Conservation (phyloP, 2,888 invertebrate genomes). For the Lydus trimaculatus region DNA sequence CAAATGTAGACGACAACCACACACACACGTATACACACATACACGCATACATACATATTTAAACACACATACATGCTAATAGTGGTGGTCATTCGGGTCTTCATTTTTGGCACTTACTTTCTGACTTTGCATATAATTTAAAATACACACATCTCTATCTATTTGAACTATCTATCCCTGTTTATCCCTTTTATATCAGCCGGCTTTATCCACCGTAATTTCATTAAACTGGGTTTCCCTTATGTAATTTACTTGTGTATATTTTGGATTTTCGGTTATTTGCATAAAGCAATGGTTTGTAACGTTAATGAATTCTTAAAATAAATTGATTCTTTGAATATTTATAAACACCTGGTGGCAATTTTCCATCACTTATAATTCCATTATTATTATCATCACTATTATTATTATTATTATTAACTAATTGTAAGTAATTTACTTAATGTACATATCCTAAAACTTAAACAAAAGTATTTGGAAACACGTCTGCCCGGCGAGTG, state of each 20-base stretch:
- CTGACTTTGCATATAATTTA: conserved; percentile 28
- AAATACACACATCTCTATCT: not conserved
- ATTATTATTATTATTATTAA: not conserved
- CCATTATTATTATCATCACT: not conserved
- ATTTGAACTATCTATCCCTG: not conserved
- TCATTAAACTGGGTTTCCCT: conserved; percentile 27
- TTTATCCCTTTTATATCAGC: not conserved
- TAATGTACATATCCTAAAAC: too few relatives aligned
- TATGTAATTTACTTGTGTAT: conserved; percentile 33
- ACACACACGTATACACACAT: conserved; percentile 11
- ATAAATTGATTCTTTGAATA: conserved; percentile 26
- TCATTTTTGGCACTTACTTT: conserved; percentile 32
- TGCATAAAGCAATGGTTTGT: conserved; percentile 31
- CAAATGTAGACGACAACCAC: conserved; percentile 32
- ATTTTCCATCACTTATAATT: not conserved
- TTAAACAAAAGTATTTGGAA: not conserved
- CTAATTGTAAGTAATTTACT: too few relatives aligned
- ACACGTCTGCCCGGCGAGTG: too few relatives aligned
- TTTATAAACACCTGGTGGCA: conserved; percentile 17
- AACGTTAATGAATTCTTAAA: conserved; percentile 29
- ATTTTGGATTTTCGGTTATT: conserved; percentile 30
- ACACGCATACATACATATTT: conserved; percentile 1
- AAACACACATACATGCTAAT: not conserved
- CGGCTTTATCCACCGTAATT: conserved; percentile 16
- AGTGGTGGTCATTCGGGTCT: conserved; percentile 24